Evolutionary conservation across 2,113 vertebrate genomes (phyloP).

Genomic region (Pseudolaguvia tuberculata): DNA sequence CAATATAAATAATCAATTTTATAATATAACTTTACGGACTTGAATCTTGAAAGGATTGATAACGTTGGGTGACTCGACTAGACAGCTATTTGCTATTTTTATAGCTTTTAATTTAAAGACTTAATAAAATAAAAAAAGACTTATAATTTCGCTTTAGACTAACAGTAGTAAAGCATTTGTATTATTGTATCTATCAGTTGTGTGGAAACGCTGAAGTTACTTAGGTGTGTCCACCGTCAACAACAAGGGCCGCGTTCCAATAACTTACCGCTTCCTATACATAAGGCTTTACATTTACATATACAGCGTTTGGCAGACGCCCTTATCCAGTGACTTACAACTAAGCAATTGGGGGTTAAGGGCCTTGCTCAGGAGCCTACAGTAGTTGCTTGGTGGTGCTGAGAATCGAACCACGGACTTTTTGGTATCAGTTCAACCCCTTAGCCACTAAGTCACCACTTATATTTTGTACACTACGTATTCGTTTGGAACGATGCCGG

Average conservation of each 20-base stretch:
- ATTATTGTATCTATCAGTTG: background rate
- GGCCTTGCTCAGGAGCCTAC: no score
- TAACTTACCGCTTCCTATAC: background rate
- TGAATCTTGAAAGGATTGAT: background rate
- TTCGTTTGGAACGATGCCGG: background rate
- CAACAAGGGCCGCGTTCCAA: background rate
- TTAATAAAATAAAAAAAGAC: background rate
- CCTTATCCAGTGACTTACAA: no score
- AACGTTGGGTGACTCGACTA: background rate
- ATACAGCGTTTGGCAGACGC: no score
- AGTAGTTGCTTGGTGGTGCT: no score
- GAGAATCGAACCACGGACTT: no score
- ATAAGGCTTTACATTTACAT: background rate
- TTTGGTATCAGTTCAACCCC: no score
- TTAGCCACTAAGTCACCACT: no score
- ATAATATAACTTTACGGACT: background rate
- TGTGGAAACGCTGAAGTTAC: background rate
- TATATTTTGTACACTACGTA: background rate
- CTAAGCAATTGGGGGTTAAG: no score
- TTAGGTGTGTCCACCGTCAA: conserved; percentile 27
- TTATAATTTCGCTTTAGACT: background rate
- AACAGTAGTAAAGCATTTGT: background rate
- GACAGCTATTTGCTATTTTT: background rate
- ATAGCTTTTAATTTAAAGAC: no score
- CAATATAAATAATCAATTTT: no score